Base-by-base conservation (phyloP, 2,797 vertebrate species). In the Craterocephalus amniculus region DNA sequence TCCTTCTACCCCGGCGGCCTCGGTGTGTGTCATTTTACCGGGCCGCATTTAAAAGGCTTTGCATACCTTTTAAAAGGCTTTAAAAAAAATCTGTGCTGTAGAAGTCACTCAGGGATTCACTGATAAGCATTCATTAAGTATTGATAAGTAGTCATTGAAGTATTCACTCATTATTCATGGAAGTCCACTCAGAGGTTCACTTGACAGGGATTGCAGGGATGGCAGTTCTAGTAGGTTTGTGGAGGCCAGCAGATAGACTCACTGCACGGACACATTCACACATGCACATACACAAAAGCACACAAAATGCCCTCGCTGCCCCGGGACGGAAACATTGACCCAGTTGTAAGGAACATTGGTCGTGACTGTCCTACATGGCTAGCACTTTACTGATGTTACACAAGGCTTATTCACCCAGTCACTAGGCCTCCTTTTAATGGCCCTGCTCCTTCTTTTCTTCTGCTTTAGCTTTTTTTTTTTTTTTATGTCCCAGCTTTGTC, bases 341-440 rank as follows among this genome's bases (percentile, higher is more conserved):
- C 85, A 92, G 79, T 90, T 92, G 88, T 89, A 72, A 73, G 79
- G 83, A 88, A 87, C 91, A 87, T 78, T 80, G 86, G 87, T 89
- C 68, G 69, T 86, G 88, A 86, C 84, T 90, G 91, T 89, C 89
- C 89, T 90, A 91, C 88, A 87, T 88, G 86, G 80, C 68, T 24
- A 78, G 85, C 84, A 85, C 87, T 91, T 88, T 75, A 85, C 78
- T 70, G 71, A 70, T 40, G 71, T 88, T 87, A 91, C 91, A 91
- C 90, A 90, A 88, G 87, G 67, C 85, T 84, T 81, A 81, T 79
- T 81, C 76, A 72, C 49, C 62, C 74, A 78, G 82, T 72, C 85
- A 70, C 81, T 63, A 58, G 80, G 70, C 67, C 76, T 80, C 79
- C 70, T 69, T 74, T 66, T 83, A 84, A 86, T 82, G 80, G 76